Evolutionary conservation across 2,888 invertebrate species (phyloP).

Genomic region (Tiliacea aurago): DNA sequence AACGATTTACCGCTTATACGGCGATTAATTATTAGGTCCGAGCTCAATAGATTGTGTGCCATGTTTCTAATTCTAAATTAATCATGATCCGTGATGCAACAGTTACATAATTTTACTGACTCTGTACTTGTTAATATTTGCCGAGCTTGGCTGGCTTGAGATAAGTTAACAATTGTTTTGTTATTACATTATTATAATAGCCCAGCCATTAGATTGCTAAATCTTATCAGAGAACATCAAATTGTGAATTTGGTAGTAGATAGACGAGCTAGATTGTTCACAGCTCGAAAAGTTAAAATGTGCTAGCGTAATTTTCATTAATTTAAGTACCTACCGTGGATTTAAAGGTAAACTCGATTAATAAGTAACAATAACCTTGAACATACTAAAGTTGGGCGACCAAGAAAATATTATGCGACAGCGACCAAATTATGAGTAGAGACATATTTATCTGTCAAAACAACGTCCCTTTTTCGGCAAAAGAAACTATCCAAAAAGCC

Average conservation of each 20-base stretch:
- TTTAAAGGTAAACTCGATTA: not conserved
- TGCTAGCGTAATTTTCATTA: not conserved
- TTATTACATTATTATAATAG: constrained; percentile 15
- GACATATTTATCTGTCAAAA: constrained; percentile 25
- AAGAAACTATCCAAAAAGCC: constrained; percentile 41
- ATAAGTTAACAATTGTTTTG: constrained; percentile 17
- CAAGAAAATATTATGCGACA: not conserved
- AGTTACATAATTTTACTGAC: constrained; percentile 20
- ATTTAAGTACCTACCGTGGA: not conserved
- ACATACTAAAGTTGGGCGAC: not conserved
- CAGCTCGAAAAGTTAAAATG: not conserved
- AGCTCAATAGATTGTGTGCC: constrained; percentile 16
- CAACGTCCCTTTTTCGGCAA: constrained; percentile 13
- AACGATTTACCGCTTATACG: constrained; percentile 6
- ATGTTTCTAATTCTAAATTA: constrained; percentile 20
- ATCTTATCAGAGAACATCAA: constrained; percentile 14
- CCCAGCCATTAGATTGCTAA: constrained; percentile 9
- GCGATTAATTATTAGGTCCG: constrained; percentile 38
- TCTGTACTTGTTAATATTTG: constrained; percentile 13
- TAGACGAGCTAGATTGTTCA: not conserved
- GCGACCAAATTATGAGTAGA: not conserved
- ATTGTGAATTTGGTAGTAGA: constrained; percentile 20
- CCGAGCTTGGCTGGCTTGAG: constrained; percentile 7
- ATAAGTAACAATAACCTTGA: not conserved
- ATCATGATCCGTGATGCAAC: constrained; percentile 26